A percentile compares a stretch with the other conserved stretches of the same genome.
Evolutionary conservation across 2,888 invertebrate genomes (phyloP).

Genomic region (Tetragnatha montana): DNA sequence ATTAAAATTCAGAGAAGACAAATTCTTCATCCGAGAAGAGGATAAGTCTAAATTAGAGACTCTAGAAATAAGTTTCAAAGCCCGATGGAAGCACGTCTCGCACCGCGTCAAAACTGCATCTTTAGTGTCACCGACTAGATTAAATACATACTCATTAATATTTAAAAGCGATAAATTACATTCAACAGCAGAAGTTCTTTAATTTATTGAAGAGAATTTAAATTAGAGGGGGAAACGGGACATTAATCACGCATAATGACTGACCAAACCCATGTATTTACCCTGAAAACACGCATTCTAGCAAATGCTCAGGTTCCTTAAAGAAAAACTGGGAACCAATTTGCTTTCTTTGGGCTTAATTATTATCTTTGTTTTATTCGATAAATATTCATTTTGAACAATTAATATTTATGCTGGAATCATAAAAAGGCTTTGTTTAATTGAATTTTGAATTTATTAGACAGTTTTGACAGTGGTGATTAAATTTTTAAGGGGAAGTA

Average conservation of each 20-base stretch:
- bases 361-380: background rate
- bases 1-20: too few relatives aligned
- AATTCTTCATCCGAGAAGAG: too few relatives aligned
- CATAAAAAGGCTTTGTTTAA: background rate
- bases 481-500: too few relatives aligned
- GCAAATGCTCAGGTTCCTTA: background rate
- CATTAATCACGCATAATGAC: slow-evolving; percentile 8
- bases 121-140: background rate
- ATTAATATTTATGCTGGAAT: slow-evolving; percentile 26
- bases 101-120: background rate
- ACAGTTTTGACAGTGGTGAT: too few relatives aligned
- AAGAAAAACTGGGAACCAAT: background rate
- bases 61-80: too few relatives aligned
- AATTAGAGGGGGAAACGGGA: background rate
- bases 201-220: background rate
- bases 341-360: background rate
- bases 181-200: background rate
- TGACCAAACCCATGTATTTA: background rate
- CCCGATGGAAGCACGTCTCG: background rate
- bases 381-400: slow-evolving; percentile 32
- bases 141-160: background rate
- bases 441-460: slow-evolving; percentile 1
- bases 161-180: background rate
- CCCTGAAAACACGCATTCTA: background rate
- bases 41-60: too few relatives aligned